phyloP scores from a whole-genome alignment of 2,113 vertebrate genomes.

The Ictalurus furcatus region DNA sequence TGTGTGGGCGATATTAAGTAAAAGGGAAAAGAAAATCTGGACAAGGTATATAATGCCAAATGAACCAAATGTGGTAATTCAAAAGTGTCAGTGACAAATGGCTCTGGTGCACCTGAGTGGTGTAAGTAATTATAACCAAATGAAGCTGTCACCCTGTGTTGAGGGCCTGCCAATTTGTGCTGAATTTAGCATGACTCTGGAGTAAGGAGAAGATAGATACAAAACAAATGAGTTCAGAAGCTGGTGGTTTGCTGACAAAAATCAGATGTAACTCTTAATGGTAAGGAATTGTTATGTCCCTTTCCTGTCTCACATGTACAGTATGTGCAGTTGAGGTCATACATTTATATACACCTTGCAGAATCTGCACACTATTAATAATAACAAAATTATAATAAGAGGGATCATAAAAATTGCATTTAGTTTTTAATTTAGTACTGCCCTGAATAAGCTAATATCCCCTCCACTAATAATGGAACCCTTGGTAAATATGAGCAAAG shows the following conservation, averaged over 20 bases:
- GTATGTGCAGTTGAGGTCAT: too few relatives aligned
- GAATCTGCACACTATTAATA: too few relatives aligned
- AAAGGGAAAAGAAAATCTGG: conserved; percentile 48
- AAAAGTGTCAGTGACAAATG: conserved; percentile 65
- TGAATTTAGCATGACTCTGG: conserved; percentile 51
- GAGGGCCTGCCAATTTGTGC: conserved; percentile 58
- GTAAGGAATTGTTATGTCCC: background rate
- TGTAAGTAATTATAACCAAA: conserved; percentile 66
- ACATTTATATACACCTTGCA: too few relatives aligned
- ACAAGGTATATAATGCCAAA: conserved; percentile 60
- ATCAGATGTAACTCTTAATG: background rate
- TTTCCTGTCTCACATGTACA: background rate
- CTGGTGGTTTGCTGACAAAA: background rate
- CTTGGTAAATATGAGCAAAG: too few relatives aligned
- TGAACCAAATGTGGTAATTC: conserved; percentile 64
- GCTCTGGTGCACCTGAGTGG: conserved; percentile 59
- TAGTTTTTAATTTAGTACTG: too few relatives aligned
- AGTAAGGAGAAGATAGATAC: background rate
- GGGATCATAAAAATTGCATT: too few relatives aligned
- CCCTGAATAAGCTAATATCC: too few relatives aligned
- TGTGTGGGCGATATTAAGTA: conserved; percentile 57
- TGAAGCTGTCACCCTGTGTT: conserved; percentile 65
- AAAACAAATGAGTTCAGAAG: conserved; percentile 13
- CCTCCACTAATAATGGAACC: too few relatives aligned
- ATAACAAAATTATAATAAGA: too few relatives aligned